Evolutionary conservation across 2,888 invertebrate species (phyloP), one percentile per base, ranked within the genome.

Genomic region (Spodoptera picta): DNA sequence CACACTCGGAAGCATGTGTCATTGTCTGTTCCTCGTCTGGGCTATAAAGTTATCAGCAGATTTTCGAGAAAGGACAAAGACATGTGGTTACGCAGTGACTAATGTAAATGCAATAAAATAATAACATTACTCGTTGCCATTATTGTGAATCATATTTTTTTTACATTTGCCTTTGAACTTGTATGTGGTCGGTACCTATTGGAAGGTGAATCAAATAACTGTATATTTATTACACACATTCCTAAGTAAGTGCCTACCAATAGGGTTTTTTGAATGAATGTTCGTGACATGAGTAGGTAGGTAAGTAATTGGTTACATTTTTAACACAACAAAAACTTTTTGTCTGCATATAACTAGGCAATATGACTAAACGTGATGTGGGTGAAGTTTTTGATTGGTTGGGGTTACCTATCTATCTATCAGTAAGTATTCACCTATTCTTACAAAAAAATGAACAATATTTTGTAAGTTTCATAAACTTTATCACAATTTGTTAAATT

Each of bases 11-110:
- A 84, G 83, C 74, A 69, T 84, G 86, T 83, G 83, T 85, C 83
- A 86, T 80, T 75, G 85, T 86, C 85, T 88, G 83, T 80, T 77
- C 83, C 84, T 81, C 81, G 89, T 89, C 87, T 89, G 87, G 81
- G 82, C 81, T 82, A 85, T 87, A 88, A 89, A 89, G 75, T 79
- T 83, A 83, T 83, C 84, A 83, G 74, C 81, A 69, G 75, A 83
- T 87, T 88, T 87, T 73, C 84, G 77, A 88, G 85, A 89, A 90
- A 88, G 87, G 87, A 90, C 91, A 90, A 90, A 89, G 88, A 81
- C 87, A 86, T 83, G 90, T 78, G 91, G 90, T 91, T 87, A 68
- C 66, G 69, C 62, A 77, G 70, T 90, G 90, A 90, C 87, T 90
- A 90, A 90, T 72, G 60, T 73, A 69, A 83, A 75, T 64, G 72